Percentiles rank a stretch among this genome's conserved stretches.
phyloP scores from a whole-genome alignment of 2,113 vertebrate genomes.

The Benitochromis conjunctus region DNA sequence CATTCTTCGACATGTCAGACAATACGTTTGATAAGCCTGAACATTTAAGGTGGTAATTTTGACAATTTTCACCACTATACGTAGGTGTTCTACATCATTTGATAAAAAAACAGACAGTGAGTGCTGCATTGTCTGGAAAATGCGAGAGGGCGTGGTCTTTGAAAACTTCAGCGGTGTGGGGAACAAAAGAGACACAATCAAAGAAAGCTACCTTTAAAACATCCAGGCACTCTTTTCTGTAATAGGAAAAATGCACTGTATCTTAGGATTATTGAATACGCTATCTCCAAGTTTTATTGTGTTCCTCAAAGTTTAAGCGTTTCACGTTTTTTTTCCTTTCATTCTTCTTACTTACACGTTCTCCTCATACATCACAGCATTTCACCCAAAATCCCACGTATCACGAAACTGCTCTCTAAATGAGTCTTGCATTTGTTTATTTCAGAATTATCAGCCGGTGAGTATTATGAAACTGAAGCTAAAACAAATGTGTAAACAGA shows the following conservation, averaged over 20 bases:
- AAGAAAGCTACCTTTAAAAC: not conserved
- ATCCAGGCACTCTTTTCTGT: not conserved
- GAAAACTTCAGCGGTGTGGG: not conserved
- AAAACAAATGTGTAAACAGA: constrained; percentile 1
- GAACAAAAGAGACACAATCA: not conserved
- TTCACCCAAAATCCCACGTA: not conserved
- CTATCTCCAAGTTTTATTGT: not conserved
- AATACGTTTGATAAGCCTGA: not conserved
- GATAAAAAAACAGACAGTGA: not conserved
- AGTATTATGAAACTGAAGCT: not conserved
- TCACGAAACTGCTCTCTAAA: not conserved
- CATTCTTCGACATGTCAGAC: not conserved
- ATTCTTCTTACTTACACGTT: not conserved
- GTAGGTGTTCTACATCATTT: not conserved
- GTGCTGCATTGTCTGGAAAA: not conserved
- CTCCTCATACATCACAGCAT: not conserved
- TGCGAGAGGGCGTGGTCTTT: not conserved
- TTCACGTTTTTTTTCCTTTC: not conserved
- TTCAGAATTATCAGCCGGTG: constrained; percentile 1
- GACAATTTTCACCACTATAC: not conserved
- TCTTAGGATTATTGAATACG: not conserved
- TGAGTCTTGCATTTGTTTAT: not conserved
- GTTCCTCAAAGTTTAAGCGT: not conserved
- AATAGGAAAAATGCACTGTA: not conserved
- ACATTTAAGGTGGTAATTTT: not conserved